Conservation (phyloP, 2,797 vertebrate species). For the Crax fasciolata region DNA sequence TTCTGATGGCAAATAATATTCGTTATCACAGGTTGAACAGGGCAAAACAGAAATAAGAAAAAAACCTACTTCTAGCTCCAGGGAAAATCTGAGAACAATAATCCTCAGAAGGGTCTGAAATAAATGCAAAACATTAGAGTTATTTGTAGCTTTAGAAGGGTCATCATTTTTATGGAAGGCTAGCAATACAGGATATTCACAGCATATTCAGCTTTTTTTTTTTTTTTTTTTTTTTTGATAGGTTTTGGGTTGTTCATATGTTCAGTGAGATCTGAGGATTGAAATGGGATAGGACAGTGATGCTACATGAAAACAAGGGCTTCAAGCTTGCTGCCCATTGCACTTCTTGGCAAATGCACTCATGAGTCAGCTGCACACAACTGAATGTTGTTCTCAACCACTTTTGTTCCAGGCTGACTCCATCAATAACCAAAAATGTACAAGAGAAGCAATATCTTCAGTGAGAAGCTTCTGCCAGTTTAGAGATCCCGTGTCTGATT, state of each 20-base stretch:
- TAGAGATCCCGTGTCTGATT: not conserved
- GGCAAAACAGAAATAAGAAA: not conserved
- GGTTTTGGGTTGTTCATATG: not conserved
- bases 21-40: not conserved
- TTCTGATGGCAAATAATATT: not conserved
- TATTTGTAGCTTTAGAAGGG: not conserved
- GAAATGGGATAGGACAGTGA: not conserved
- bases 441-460: not conserved
- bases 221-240: not conserved
- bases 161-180: not conserved
- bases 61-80: not conserved
- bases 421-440: rapidly evolving
- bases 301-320: not conserved
- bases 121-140: not conserved
- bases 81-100: not conserved
- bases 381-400: not conserved
- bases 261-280: not conserved
- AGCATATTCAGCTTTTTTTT: not conserved
- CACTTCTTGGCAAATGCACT: not conserved
- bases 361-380: not conserved
- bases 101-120: not conserved
- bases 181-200: not conserved
- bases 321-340: not conserved
- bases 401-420: not conserved
- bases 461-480: not conserved